Evolutionary conservation across 2,888 invertebrate species (phyloP), one percentile per base, ranked within the genome.

Genomic region (Papilio protenor): DNA sequence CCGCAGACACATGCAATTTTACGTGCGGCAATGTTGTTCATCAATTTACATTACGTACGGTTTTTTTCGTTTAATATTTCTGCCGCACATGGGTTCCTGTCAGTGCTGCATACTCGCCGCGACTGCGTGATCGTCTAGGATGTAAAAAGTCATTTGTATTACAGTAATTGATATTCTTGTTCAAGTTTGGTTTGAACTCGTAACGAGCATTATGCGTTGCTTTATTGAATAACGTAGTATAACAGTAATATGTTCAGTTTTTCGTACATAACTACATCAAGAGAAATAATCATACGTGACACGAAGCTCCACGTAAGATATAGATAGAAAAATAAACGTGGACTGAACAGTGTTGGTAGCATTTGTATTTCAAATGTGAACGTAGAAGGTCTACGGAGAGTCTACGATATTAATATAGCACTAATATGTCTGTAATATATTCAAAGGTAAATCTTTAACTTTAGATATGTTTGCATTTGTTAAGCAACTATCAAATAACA

Each of bases 1-100:
- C 83, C 83, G 79, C 83, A 83, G 85, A 84, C 89, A 85, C 94
- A 94, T 94, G 94, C 94, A 94, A 94, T 92, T 94, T 92, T 94
- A 94, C 94, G 94, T 94, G 94, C 89, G 87, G 85, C 87, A 85
- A 90, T 93, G 92, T 88, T 88, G 87, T 89, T 85, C 88, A 87
- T 90, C 88, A 90, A 76, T 90, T 91, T 87, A 87, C 88, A 88
- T 89, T 84, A 87, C 86, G 87, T 85, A 85, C 88, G 87, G 85
- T 87, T 89, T 88, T 82, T 85, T 86, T 80, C 82, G 81, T 81
- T 81, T 80, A 79, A 81, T 80, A 80, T 82, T 80, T 79, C 72
- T 80, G 78, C 74, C 52, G 78, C 79, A 77, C 78, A 79, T 77
- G 75, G 74, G 79, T 79, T 80, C 78, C 78, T 78, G 78, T 33